Evolutionary conservation across 2,113 vertebrate genomes (phyloP).

Genomic region (Hemicordylus capensis): DNA sequence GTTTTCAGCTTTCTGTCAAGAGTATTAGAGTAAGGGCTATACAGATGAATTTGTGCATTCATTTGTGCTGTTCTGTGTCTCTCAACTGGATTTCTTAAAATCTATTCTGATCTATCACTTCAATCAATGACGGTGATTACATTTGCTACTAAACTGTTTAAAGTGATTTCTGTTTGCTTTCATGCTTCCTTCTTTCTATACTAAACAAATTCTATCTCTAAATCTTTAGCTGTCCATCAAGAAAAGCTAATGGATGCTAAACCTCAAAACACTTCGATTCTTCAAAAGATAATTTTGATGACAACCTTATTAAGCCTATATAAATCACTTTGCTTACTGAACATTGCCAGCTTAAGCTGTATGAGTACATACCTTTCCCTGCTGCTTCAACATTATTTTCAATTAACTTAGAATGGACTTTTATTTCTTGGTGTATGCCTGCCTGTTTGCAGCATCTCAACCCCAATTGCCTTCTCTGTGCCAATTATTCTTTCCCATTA

Average conservation of each 20-base stretch:
- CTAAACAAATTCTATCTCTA: neutral
- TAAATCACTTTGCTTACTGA: constrained; percentile 31
- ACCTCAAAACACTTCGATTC: neutral
- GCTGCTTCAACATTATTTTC: constrained; percentile 34
- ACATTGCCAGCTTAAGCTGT: neutral
- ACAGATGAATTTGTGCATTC: no score
- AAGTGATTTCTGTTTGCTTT: neutral
- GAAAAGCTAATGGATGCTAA: neutral
- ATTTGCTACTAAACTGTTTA: neutral
- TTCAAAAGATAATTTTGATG: neutral
- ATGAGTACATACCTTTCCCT: neutral
- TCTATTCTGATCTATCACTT: neutral
- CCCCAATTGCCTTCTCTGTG: constrained; percentile 29
- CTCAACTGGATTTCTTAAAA: neutral
- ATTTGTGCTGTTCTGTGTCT: neutral
- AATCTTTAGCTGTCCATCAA: neutral
- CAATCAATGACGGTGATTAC: neutral
- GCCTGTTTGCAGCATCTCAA: constrained; percentile 25
- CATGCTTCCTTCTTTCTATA: neutral
- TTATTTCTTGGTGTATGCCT: constrained; percentile 18
- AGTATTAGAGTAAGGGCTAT: no score
- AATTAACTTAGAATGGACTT: constrained; percentile 32
- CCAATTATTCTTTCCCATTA: constrained; percentile 31
- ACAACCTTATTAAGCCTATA: constrained; percentile 17
- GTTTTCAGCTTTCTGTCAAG: no score